Conservation (phyloP, 2,797 vertebrate species). For the Luscinia luscinia region DNA sequence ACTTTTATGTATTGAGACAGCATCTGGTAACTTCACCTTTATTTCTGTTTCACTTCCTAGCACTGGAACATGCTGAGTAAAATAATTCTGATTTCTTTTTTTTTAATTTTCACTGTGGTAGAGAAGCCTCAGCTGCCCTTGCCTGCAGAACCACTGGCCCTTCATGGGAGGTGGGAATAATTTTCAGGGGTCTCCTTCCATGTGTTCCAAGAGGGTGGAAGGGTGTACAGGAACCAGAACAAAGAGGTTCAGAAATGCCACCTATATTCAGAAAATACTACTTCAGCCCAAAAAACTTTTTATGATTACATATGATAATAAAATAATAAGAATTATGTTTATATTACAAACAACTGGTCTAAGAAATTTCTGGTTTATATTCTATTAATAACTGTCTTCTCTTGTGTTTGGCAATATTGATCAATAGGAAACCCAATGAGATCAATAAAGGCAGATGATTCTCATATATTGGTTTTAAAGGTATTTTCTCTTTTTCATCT, state of each 20-base stretch:
- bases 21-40: background rate
- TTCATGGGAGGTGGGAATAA: fast-evolving
- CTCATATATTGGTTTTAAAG: background rate
- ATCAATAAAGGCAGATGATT: background rate
- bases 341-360: background rate
- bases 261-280: background rate
- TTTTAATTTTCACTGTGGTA: background rate
- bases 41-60: background rate
- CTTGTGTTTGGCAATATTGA: background rate
- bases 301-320: background rate
- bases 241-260: background rate
- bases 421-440: background rate
- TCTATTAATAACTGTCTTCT: background rate
- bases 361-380: background rate
- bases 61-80: background rate
- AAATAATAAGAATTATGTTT: background rate
- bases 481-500: background rate
- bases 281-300: fast-evolving
- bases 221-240: background rate
- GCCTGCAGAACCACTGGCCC: background rate
- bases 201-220: fast-evolving
- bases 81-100: background rate
- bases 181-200: background rate
- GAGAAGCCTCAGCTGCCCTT: background rate
- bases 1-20: background rate